Base-by-base conservation (phyloP, 2,888 invertebrate genomes). In the Mechanitis mazaeus region DNA sequence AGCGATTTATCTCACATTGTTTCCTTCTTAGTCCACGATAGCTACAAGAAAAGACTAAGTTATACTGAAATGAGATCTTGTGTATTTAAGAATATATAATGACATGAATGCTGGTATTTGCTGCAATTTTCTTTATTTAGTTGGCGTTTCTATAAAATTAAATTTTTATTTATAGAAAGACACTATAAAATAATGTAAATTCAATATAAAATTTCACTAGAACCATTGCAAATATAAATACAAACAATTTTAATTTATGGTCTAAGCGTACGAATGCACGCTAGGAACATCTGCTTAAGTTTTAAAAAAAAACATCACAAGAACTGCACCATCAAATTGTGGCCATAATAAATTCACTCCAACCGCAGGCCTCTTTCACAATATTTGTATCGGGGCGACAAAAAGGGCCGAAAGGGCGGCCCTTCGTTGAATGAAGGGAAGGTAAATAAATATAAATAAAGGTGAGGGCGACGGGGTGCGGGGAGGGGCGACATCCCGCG, bases 381-480 rank as follows among this genome's bases (percentile, higher is more conserved):
- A 89, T 89, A 88, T 90, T 90, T 89, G 88, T 89, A 84, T 84
- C 88, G 84, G 84, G 79, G 82, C 82, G 86, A 84, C 88, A 89
- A 89, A 90, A 90, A 90, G 87, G 83, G 84, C 82, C 88, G 87
- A 87, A 88, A 88, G 87, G 85, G 90, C 87, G 88, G 87, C 86
- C 84, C 79, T 83, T 84, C 80, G 81, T 83, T 89, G 87, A 89
- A 89, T 89, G 89, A 88, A 89, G 87, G 87, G 88, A 87, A 88
- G 88, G 88, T 89, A 90, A 90, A 90, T 90, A 90, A 90, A 89
- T 87, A 90, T 88, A 89, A 90, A 89, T 90, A 88, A 89, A 88
- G 87, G 84, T 81, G 79, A 84, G 78, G 84, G 81, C 73, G 79
- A 76, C 72, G 71, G 72, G 72, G 73, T 71, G 68, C 79, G 77